These are phyloP conservation scores for Mimachlamys varia DNA, from an alignment of 2,888 invertebrate genomes.

Conservation along the genomic window DNA sequence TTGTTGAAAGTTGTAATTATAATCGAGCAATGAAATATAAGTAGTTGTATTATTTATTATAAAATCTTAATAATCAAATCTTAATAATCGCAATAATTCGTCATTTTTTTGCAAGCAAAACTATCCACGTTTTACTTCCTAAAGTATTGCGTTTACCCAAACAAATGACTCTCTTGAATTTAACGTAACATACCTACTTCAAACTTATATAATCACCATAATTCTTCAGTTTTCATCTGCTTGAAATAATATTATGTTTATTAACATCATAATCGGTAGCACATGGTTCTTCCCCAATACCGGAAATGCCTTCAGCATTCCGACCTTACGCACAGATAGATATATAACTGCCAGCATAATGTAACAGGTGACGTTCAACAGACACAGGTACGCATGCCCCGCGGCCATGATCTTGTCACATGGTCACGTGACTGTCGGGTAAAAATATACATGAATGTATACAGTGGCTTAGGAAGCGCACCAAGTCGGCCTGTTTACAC, in stretches of 20 bases:
- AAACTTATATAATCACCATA: too few species aligned
- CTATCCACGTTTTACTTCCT: too few species aligned
- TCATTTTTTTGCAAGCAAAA: too few species aligned
- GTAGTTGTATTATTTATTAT: too few species aligned
- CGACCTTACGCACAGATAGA: conserved; percentile 10
- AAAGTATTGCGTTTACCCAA: too few species aligned
- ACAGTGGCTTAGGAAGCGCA: not conserved
- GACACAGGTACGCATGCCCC: conserved; percentile 1
- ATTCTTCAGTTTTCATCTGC: not conserved
- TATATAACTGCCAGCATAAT: conserved; percentile 17
- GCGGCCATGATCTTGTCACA: conserved; percentile 31
- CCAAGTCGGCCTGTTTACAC: not conserved
- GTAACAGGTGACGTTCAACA: not conserved
- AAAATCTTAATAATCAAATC: too few species aligned
- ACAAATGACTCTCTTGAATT: too few species aligned
- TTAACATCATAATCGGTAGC: not conserved
- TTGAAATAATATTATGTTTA: not conserved
- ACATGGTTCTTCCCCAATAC: not conserved
- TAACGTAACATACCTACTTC: too few species aligned
- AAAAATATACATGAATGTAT: conserved; percentile 23
- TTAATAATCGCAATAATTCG: too few species aligned
- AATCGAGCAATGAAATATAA: too few species aligned
- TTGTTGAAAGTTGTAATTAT: too few species aligned
- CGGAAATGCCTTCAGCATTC: conserved; percentile 18
- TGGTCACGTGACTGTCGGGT: not conserved